Evolutionary conservation across 2,888 invertebrate genomes (phyloP).

Genomic region (Drosophila siamana): DNA sequence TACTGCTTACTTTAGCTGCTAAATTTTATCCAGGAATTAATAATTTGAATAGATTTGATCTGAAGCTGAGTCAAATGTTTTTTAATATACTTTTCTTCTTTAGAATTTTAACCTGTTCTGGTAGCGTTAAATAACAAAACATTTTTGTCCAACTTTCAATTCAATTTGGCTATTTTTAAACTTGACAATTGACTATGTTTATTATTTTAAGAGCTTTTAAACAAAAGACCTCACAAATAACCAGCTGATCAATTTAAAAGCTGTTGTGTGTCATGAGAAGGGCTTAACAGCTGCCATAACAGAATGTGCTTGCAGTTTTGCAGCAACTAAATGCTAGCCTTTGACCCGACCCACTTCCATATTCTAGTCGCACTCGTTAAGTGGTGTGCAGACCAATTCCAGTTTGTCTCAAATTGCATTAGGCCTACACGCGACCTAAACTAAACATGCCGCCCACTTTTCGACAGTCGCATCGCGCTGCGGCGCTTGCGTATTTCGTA

Average conservation of each 20-base stretch:
- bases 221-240: background rate
- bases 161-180: background rate
- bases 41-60: no score
- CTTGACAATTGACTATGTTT: background rate
- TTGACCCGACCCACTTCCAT: constrained; percentile 68
- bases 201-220: background rate
- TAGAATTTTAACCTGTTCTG: background rate
- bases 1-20: no score
- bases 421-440: constrained; percentile 7
- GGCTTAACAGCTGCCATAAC: constrained; percentile 21
- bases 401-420: constrained; percentile 20
- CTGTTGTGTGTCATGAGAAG: background rate
- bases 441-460: constrained; percentile 31
- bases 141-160: background rate
- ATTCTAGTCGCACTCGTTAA: constrained; percentile 25
- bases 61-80: no score
- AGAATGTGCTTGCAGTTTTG: constrained; percentile 6
- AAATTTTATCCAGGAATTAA: no score
- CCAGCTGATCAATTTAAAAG: background rate
- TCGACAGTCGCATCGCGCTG: constrained; percentile 4
- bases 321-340: constrained; percentile 31
- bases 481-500: constrained; percentile 11
- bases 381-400: constrained; percentile 2
- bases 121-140: background rate
- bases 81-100: background rate